These are phyloP conservation scores for Eulimnadia texana DNA, from an alignment of 1,140 invertebrate species.

Conservation along the genomic window DNA sequence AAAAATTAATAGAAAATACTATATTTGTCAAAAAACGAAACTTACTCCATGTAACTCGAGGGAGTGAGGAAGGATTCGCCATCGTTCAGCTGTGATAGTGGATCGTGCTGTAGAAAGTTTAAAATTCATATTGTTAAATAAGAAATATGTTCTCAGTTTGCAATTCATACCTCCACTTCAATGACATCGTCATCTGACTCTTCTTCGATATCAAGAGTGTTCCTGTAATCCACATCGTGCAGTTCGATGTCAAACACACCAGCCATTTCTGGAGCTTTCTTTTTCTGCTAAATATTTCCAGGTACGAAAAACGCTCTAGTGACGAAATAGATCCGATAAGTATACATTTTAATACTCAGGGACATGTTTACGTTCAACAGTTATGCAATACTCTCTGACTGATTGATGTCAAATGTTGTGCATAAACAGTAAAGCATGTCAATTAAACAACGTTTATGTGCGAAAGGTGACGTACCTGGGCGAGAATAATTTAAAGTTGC, in stretches of 20 bases:
- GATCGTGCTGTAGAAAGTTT: slow-evolving; percentile 1
- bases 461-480: too few species aligned
- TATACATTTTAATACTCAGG: too few species aligned
- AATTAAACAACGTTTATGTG: too few species aligned
- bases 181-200: slow-evolving; percentile 55
- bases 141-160: neutral
- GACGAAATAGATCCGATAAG: too few species aligned
- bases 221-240: slow-evolving; percentile 49
- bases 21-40: neutral
- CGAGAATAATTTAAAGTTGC: too few species aligned
- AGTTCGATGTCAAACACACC: slow-evolving; percentile 78
- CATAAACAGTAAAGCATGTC: too few species aligned
- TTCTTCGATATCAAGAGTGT: slow-evolving; percentile 54
- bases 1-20: neutral
- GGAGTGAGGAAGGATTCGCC: slow-evolving; percentile 1
- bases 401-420: too few species aligned
- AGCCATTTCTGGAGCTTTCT: slow-evolving; percentile 21
- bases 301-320: too few species aligned
- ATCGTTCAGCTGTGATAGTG: neutral
- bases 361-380: too few species aligned
- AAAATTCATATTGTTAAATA: neutral
- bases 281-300: too few species aligned
- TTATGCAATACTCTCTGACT: too few species aligned
- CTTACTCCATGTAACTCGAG: slow-evolving; percentile 8
- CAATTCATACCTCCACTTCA: slow-evolving; percentile 45